Conservation (phyloP, 2,888 invertebrate genomes). For the Eulithis testata region DNA sequence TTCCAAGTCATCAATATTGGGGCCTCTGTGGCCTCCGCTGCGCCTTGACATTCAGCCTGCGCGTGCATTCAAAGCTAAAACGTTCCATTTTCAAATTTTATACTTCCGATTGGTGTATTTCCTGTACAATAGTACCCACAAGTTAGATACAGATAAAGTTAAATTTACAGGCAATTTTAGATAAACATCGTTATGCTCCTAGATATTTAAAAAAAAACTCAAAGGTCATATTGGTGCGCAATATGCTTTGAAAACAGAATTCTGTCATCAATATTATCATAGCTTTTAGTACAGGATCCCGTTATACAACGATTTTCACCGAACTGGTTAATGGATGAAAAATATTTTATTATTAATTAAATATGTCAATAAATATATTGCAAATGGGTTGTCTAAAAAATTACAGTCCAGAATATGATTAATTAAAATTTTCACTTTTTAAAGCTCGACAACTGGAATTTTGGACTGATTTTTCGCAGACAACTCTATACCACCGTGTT, state of each 20-base stretch:
- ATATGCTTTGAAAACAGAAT: constrained; percentile 29
- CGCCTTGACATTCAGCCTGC: constrained; percentile 79
- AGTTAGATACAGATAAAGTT: constrained; percentile 26
- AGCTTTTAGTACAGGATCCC: too few relatives aligned
- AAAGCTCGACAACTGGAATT: too few relatives aligned
- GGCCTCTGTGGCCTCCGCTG: constrained; percentile 61
- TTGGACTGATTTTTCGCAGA: too few relatives aligned
- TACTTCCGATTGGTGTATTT: constrained; percentile 77
- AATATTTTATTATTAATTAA: too few relatives aligned
- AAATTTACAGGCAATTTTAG: constrained; percentile 29
- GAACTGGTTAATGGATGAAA: too few relatives aligned
- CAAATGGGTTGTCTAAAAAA: too few relatives aligned
- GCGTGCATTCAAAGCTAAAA: constrained; percentile 67
- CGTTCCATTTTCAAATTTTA: constrained; percentile 74
- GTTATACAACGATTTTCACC: too few relatives aligned
- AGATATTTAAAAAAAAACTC: constrained; percentile 8
- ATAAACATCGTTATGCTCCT: neutral
- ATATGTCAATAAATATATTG: too few relatives aligned
- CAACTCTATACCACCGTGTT: too few relatives aligned
- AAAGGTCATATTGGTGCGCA: constrained; percentile 30
- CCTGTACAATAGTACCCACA: constrained; percentile 53
- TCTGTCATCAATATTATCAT: constrained; percentile 19
- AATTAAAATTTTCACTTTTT: too few relatives aligned
- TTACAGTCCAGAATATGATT: too few relatives aligned
- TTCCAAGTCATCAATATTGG: constrained; percentile 28